Conservation (phyloP, 2,797 vertebrate genomes). For the Rhinophrynus dorsalis region DNA sequence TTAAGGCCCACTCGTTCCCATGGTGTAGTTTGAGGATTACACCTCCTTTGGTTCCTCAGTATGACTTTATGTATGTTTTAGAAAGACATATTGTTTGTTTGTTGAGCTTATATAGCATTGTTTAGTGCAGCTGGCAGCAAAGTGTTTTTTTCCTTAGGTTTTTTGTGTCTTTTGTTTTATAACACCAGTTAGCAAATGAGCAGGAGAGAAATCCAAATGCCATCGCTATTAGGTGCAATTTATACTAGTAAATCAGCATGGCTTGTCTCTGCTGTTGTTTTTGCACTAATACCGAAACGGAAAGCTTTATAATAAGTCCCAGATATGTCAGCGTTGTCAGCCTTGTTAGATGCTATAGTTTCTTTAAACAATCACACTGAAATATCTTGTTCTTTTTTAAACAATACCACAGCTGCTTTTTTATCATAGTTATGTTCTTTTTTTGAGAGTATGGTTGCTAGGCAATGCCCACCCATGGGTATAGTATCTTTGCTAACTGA, state of each 20-base stretch:
- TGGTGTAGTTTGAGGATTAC: no score
- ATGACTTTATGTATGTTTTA: background rate
- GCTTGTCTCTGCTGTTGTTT: conserved; percentile 11
- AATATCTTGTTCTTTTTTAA: conserved; percentile 21
- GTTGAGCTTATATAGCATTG: conserved; percentile 13
- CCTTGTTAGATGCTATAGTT: conserved; percentile 6
- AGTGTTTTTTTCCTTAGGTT: no score
- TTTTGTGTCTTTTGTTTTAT: conserved; percentile 3
- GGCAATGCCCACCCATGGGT: conserved; percentile 22
- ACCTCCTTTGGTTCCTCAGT: no score
- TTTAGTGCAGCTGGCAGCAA: conserved; percentile 21
- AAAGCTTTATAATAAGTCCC: background rate
- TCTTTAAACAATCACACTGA: conserved; percentile 23
- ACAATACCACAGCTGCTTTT: conserved; percentile 25
- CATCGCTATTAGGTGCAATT: background rate
- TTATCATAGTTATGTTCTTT: background rate
- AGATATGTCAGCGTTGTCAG: background rate
- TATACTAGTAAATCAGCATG: conserved; percentile 6
- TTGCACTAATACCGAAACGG: background rate
- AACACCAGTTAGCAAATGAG: background rate
- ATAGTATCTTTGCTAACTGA: conserved; percentile 23
- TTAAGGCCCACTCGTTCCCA: no score
- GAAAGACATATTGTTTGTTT: background rate
- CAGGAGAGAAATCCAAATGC: background rate
- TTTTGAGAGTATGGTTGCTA: conserved; percentile 4